Base-by-base conservation (phyloP, 2,113 vertebrate genomes). In the Boulengeromyrus knoepffleri region DNA sequence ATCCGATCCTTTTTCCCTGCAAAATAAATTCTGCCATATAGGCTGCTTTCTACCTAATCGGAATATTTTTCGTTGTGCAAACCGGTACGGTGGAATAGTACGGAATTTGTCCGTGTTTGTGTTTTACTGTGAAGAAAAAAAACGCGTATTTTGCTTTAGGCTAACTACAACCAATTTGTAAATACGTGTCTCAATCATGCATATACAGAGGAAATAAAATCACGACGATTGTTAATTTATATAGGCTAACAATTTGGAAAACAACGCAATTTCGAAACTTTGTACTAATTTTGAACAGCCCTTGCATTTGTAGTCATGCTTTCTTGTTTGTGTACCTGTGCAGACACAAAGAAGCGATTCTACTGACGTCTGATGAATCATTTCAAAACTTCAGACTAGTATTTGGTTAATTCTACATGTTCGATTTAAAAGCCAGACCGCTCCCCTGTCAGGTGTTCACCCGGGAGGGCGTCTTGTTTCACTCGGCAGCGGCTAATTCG, bases 381-480 rank as follows among this genome's bases (percentile, higher is more conserved):
- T 13, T 74, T 53, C 49, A 58, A 46, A 56, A 46, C 31, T 47
- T 89, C n/a, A 84, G 88, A 80, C 31, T 39, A 58, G 87, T 39
- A 85, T 90, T 90, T 90, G 49, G 90, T 62, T 50, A 89, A 66
- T 89, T 89, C 49, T 85, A 89, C 42, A 85, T 62, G 86, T 88
- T 56, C 56, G 62, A 50, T 53, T 83, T 80, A 80, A 56, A 70
- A 90, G 49, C 21, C 13, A 27, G 66, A 83, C 87, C 21, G 74
- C 87, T 62, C 21, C 47, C 47, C 58, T 91, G 94, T 94, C 93
- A 94, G 93, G 94, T 95, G 94, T 88, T 94, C 85, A 50, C 90
- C 42, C 86, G 89, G 53, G 85, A 87, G 89, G 93, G 96, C 95
- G 95, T 96, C 94, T 93, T 91, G 94, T 96, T 95, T 95, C 95